These are phyloP conservation scores for Enteromius unitaeniatus DNA, from an alignment of 2,797 vertebrate genomes.

Conservation along the genomic window DNA sequence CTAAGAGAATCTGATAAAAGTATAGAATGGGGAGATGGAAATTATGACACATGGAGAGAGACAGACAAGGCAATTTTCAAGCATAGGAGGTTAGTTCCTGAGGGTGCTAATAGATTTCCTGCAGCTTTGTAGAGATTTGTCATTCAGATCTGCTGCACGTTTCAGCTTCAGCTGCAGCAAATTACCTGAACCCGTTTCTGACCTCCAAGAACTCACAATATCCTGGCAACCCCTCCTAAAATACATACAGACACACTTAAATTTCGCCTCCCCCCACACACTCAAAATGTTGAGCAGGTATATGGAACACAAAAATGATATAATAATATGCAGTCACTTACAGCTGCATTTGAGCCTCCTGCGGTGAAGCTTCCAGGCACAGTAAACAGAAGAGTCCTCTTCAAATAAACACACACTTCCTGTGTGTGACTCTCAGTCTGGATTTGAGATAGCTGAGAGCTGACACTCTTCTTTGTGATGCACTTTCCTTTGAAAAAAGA, in stretches of 20 bases:
- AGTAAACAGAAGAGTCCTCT: slow-evolving; percentile 76
- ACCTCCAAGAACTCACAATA: slow-evolving; percentile 46
- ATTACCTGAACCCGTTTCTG: slow-evolving; percentile 65
- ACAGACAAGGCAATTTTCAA: slow-evolving; percentile 15
- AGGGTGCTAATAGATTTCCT: slow-evolving; percentile 73
- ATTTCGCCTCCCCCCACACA: neutral
- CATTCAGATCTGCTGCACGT: slow-evolving; percentile 59
- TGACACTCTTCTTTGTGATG: slow-evolving; percentile 50
- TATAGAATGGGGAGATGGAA: slow-evolving; percentile 16
- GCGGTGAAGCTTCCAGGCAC: slow-evolving; percentile 53
- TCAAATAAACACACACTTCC: slow-evolving; percentile 81
- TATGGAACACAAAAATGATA: slow-evolving; percentile 28
- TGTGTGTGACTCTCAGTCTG: slow-evolving; percentile 69
- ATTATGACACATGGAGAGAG: slow-evolving; percentile 1
- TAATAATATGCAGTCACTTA: neutral
- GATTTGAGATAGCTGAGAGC: slow-evolving; percentile 71
- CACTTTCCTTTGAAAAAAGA: slow-evolving; percentile 53
- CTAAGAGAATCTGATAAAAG: neutral
- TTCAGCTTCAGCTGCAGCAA: slow-evolving; percentile 68
- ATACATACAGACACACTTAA: slow-evolving; percentile 11
- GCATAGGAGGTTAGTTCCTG: slow-evolving; percentile 42
- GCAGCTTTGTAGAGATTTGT: slow-evolving; percentile 68
- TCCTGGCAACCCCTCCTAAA: slow-evolving; percentile 19
- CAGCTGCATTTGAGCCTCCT: slow-evolving; percentile 45
- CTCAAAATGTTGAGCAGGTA: slow-evolving; percentile 33